These are phyloP conservation scores for Eonycteris spelaea DNA, from an alignment of 2,113 vertebrate genomes.

Conservation along the genomic window DNA sequence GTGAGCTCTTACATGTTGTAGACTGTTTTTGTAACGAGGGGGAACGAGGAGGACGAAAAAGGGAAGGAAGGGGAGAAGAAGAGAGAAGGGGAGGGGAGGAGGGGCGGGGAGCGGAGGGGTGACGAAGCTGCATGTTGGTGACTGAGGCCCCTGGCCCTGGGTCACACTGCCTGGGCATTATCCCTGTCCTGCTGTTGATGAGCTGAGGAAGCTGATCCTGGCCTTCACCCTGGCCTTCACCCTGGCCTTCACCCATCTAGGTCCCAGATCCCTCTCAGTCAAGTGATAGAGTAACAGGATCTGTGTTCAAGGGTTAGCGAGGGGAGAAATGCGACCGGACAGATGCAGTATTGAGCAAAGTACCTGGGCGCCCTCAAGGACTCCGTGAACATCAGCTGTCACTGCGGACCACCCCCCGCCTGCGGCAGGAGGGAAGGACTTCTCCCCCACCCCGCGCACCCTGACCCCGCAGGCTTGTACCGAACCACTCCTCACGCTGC, in stretches of 20 bases:
- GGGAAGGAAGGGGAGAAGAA: not conserved
- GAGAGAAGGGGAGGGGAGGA: rapidly evolving
- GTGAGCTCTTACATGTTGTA: not conserved
- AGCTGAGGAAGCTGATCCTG: not conserved
- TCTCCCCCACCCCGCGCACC: too few relatives aligned
- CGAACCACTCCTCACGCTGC: too few relatives aligned
- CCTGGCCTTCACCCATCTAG: too few relatives aligned
- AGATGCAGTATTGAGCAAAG: not conserved
- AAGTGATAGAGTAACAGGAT: not conserved
- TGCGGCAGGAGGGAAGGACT: too few relatives aligned
- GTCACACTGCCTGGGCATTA: too few relatives aligned
- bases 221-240: too few relatives aligned
- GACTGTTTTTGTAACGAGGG: not conserved
- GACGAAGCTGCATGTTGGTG: not conserved
- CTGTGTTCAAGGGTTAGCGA: not conserved
- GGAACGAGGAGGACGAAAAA: not conserved
- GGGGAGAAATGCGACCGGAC: too few relatives aligned
- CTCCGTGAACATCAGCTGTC: too few relatives aligned
- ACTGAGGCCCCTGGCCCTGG: rapidly evolving
- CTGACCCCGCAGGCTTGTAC: too few relatives aligned
- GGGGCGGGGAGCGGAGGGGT: rapidly evolving
- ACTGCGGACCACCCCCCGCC: too few relatives aligned
- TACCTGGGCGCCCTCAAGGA: too few relatives aligned
- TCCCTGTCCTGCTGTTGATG: too few relatives aligned
- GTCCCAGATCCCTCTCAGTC: not conserved